Base-by-base conservation (phyloP, 2,888 invertebrate species). In the Cheilosia vulpina region DNA sequence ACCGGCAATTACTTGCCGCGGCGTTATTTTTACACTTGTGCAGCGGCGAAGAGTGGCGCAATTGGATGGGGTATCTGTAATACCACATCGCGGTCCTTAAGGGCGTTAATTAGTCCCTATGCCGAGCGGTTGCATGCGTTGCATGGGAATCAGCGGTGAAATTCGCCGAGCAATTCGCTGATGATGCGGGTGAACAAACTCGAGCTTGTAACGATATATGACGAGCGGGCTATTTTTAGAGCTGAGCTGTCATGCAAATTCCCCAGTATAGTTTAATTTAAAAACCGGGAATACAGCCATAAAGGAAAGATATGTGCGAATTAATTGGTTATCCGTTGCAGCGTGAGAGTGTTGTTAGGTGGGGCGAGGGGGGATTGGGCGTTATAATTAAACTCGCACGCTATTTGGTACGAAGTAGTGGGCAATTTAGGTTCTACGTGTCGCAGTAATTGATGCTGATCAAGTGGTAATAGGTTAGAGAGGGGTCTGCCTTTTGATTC, bases 271-370 rank as follows among this genome's bases (percentile, higher is more conserved):
- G 17, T 7, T 60, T 62, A 72, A 66, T 82, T 65, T 62, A 60
- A 71, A 76, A 76, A 41, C 19, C n/a, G 47, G 84, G 58, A 84
- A 66, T 71, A 79, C 71, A 80, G 53, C 60, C 66, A 78, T 17
- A 68, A 45, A 55, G 43, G 31, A 13, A 24, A 76, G 41, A 66
- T 71, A 62, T 77, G 72, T 72, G 81, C 81, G 71, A 85, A 85
- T 85, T 85, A 85, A 85, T 85, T 85, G 85, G 68, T 77, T 81
- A 85, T 85, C 68, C 81, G 85, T 80, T 85, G 80, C 80, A 72
- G 80, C 77, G 85, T 85, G 81, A 77, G 85, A 81, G 57, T 69
- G 27, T 17, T 13, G 41, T 57, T 13, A n/a, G 21, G 19, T 7
- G 1, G 50, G 52, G 0, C 38, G 31, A 27, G 21, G 34, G 17